Conservation (phyloP, 2,797 vertebrate species). For the Syngnathus rostellatus region DNA sequence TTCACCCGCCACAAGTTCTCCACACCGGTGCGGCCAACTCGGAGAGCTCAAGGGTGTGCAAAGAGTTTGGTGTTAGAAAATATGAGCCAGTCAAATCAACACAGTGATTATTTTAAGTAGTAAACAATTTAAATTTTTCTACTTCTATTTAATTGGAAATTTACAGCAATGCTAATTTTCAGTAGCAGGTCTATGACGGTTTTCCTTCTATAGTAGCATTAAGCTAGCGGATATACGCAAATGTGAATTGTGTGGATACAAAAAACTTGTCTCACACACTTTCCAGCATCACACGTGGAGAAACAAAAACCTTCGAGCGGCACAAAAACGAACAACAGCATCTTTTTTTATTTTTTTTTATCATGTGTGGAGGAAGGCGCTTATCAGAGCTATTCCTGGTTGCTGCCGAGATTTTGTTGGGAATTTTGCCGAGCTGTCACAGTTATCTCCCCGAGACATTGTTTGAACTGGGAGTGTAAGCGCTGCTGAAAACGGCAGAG, state of each 20-base stretch:
- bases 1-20: neutral
- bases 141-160: no score
- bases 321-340: slow-evolving; percentile 6
- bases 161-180: no score
- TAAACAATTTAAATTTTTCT: no score
- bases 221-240: neutral
- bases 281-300: slow-evolving; percentile 48
- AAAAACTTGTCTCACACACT: neutral
- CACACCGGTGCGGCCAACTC: neutral
- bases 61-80: no score
- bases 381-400: slow-evolving; percentile 61
- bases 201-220: no score
- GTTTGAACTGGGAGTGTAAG: slow-evolving; percentile 69
- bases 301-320: neutral
- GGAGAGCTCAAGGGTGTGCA: neutral
- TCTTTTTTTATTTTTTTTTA: neutral
- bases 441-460: slow-evolving; percentile 47
- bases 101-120: no score
- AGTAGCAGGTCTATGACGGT: no score
- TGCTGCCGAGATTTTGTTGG: slow-evolving; percentile 46
- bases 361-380: slow-evolving; percentile 48
- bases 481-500: slow-evolving; percentile 58
- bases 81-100: no score
- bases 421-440: slow-evolving; percentile 63
- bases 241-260: neutral